Percentiles rank a stretch among this genome's conserved stretches.
phyloP scores from a whole-genome alignment of 2,888 invertebrate genomes.

The Platyscelio sp. region DNA sequence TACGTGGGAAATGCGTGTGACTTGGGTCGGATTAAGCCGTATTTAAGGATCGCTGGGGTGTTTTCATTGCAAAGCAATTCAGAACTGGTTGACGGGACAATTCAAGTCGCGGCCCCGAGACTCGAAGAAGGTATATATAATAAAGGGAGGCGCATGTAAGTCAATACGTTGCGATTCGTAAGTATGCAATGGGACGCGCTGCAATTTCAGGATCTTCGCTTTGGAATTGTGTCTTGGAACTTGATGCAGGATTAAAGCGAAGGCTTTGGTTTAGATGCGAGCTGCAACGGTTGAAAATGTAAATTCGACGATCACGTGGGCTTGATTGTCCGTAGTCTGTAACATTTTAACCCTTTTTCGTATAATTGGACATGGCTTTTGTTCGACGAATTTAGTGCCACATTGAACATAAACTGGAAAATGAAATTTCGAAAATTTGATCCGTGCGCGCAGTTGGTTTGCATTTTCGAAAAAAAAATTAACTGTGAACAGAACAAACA shows the following conservation, averaged over 20 bases:
- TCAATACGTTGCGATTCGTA: slow-evolving; percentile 57
- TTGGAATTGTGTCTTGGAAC: slow-evolving; percentile 53
- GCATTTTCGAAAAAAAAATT: no score
- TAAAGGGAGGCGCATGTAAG: slow-evolving; percentile 57
- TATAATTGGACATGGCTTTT: slow-evolving; percentile 20
- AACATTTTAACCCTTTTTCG: slow-evolving; percentile 43
- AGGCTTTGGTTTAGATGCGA: slow-evolving; percentile 41
- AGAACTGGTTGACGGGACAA: slow-evolving; percentile 70
- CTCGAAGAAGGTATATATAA: slow-evolving; percentile 45
- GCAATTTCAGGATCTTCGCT: slow-evolving; percentile 52
- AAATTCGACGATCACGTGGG: slow-evolving; percentile 42
- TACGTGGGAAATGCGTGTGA: slow-evolving; percentile 63
- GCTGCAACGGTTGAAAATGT: slow-evolving; percentile 38
- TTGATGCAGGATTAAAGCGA: slow-evolving; percentile 56
- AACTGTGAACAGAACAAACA: no score
- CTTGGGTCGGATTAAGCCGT: slow-evolving; percentile 66
- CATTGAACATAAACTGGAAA: not conserved
- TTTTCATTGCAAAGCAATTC: slow-evolving; percentile 69
- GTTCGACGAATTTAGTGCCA: slow-evolving; percentile 12
- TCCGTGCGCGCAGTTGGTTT: no score
- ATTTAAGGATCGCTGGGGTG: slow-evolving; percentile 67
- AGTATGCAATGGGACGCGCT: slow-evolving; percentile 22
- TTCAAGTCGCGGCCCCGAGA: slow-evolving; percentile 58
- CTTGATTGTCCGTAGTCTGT: slow-evolving; percentile 25
- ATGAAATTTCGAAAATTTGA: no score